A percentile compares a stretch with the other conserved stretches of the same genome.
Conservation (phyloP, 2,888 invertebrate genomes). For the Zygogramma bicolorata region DNA sequence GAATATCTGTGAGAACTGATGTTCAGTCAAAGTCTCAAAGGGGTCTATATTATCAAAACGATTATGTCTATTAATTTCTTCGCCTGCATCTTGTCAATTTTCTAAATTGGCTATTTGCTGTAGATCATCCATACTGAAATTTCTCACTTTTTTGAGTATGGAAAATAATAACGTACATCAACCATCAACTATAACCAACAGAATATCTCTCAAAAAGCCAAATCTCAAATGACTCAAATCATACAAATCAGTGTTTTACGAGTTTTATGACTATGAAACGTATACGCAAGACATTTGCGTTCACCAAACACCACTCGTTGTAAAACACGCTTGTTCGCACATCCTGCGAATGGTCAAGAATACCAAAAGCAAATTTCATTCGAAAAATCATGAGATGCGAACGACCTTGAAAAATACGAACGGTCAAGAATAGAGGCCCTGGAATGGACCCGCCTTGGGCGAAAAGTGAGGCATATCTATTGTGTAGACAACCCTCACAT, state of each 20-base stretch:
- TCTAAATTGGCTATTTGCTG: not conserved
- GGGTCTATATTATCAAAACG: conserved; percentile 8
- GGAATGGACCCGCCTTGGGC: too few relatives aligned
- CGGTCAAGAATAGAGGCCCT: not conserved
- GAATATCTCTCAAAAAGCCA: not conserved
- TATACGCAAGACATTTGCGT: not conserved
- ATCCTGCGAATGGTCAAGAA: not conserved
- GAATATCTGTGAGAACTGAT: conserved; percentile 8
- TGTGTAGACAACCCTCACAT: too few relatives aligned
- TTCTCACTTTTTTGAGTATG: not conserved
- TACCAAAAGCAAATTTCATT: not conserved
- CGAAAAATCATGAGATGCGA: not conserved
- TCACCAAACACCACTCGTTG: conserved; percentile 5
- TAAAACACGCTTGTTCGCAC: not conserved
- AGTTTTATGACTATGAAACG: not conserved
- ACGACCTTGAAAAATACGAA: not conserved
- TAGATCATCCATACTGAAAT: not conserved
- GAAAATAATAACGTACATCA: not conserved
- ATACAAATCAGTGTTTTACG: not conserved
- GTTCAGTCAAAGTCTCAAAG: conserved; percentile 11
- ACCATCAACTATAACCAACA: not conserved
- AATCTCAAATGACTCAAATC: not conserved
- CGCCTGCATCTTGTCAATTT: not conserved
- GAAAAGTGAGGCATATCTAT: too few relatives aligned
- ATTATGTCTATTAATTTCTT: conserved; percentile 2